phyloP scores from a whole-genome alignment of 2,113 vertebrate genomes.

The Taurulus bubalis region DNA sequence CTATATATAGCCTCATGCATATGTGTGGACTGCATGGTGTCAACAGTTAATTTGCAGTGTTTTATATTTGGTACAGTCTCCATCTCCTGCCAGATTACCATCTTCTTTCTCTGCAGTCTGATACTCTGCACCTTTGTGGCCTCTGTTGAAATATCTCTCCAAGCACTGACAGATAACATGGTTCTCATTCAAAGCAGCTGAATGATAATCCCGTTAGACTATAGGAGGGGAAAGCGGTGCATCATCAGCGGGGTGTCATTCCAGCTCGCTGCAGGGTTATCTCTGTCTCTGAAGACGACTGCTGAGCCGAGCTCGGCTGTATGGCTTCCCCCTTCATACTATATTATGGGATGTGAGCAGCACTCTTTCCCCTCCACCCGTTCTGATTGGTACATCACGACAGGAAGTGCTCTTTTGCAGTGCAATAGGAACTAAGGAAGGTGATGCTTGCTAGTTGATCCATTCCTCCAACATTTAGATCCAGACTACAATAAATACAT shows the following conservation, averaged over 20 bases:
- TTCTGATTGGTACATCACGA: slow-evolving; percentile 38
- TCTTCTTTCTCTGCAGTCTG: slow-evolving; percentile 8
- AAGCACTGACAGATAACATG: slow-evolving; percentile 50
- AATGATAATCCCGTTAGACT: slow-evolving; percentile 71
- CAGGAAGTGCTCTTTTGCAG: slow-evolving; percentile 18
- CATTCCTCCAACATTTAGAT: slow-evolving; percentile 16
- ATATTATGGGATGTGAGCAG: slow-evolving; percentile 40
- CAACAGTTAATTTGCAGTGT: not conserved
- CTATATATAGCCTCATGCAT: not conserved
- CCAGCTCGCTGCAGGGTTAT: slow-evolving; percentile 58
- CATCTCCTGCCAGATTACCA: slow-evolving; percentile 17
- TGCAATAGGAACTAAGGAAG: not conserved
- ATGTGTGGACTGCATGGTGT: not conserved
- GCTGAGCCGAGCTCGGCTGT: slow-evolving; percentile 49
- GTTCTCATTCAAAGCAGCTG: slow-evolving; percentile 69
- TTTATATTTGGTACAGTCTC: not conserved
- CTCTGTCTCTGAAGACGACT: slow-evolving; percentile 52
- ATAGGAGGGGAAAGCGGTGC: slow-evolving; percentile 56
- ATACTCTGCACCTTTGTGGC: slow-evolving; percentile 29
- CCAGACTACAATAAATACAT: slow-evolving; percentile 1
- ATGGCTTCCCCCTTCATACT: slow-evolving; percentile 33
- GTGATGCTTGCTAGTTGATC: slow-evolving; percentile 17
- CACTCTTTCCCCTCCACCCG: slow-evolving; percentile 45
- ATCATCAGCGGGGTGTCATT: slow-evolving; percentile 54
- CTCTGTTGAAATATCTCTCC: slow-evolving; percentile 55